Evolutionary conservation across 2,113 vertebrate genomes (phyloP).

Genomic region (Pavo muticus): DNA sequence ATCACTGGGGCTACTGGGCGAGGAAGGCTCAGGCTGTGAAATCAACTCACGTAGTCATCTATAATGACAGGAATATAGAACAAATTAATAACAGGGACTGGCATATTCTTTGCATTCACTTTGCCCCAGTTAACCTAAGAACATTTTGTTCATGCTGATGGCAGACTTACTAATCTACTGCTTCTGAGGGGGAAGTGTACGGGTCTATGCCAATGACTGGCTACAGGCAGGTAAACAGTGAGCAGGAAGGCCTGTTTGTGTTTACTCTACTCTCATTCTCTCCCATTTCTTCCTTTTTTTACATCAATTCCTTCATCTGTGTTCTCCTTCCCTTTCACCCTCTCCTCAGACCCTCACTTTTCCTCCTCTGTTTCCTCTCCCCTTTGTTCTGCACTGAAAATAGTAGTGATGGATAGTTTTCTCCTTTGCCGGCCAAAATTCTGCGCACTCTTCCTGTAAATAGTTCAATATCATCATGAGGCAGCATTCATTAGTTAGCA

Average conservation of each 20-base stretch:
- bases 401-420: not conserved
- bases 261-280: not conserved
- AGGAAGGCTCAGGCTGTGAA: slow-evolving; percentile 23
- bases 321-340: not conserved
- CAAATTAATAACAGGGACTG: slow-evolving; percentile 38
- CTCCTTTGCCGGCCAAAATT: not conserved
- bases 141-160: not conserved
- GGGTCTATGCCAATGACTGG: not conserved
- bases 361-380: not conserved
- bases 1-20: slow-evolving; percentile 10
- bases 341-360: not conserved
- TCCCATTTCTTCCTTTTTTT: not conserved
- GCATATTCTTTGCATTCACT: slow-evolving; percentile 15
- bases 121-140: not conserved
- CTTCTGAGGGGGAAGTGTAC: not conserved
- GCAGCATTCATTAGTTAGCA: slow-evolving; percentile 65
- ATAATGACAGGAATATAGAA: slow-evolving; percentile 42
- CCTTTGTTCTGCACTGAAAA: not conserved
- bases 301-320: not conserved
- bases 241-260: not conserved
- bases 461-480: slow-evolving; percentile 64
- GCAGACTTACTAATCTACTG: not conserved
- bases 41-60: slow-evolving; percentile 24
- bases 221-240: not conserved
- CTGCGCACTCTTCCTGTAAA: slow-evolving; percentile 61